phyloP scores from a whole-genome alignment of 2,113 vertebrate genomes.

The Electrona antarctica region DNA sequence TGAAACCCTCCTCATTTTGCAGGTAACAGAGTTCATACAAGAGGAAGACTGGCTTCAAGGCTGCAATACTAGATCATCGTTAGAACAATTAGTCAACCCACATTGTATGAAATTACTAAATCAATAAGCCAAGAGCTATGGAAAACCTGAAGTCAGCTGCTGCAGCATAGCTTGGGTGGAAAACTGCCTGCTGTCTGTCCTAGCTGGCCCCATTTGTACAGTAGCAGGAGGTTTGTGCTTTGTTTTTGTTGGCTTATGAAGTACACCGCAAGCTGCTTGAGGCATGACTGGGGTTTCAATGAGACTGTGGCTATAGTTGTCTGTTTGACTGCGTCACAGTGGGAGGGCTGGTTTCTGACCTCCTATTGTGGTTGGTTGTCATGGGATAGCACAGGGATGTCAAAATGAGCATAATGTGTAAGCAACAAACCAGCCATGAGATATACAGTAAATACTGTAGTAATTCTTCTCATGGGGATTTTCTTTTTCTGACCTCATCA shows the following conservation, averaged over 20 bases:
- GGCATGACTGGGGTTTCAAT: neutral
- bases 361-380: conserved; percentile 17
- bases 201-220: conserved; percentile 3
- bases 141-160: conserved; percentile 5
- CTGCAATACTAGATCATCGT: conserved; percentile 25
- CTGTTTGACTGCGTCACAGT: neutral
- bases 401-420: too few species aligned
- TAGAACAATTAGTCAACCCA: conserved; percentile 32
- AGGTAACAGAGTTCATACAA: conserved; percentile 22
- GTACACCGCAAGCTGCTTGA: neutral
- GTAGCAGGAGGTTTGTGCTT: neutral
- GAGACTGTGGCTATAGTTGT: neutral
- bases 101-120: conserved; percentile 22
- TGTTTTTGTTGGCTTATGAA: conserved; percentile 14
- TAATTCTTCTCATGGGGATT: too few species aligned
- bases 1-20: neutral
- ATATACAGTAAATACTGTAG: too few species aligned
- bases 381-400: conserved; percentile 8
- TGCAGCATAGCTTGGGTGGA: neutral
- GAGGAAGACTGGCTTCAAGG: conserved; percentile 1
- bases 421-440: too few species aligned
- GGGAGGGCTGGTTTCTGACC: neutral
- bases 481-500: too few species aligned
- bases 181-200: neutral
- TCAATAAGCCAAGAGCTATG: conserved; percentile 28